A percentile compares a stretch with the other conserved stretches of the same genome.
Evolutionary conservation across 2,113 vertebrate genomes (phyloP).

Genomic region (Condylura cristata): DNA sequence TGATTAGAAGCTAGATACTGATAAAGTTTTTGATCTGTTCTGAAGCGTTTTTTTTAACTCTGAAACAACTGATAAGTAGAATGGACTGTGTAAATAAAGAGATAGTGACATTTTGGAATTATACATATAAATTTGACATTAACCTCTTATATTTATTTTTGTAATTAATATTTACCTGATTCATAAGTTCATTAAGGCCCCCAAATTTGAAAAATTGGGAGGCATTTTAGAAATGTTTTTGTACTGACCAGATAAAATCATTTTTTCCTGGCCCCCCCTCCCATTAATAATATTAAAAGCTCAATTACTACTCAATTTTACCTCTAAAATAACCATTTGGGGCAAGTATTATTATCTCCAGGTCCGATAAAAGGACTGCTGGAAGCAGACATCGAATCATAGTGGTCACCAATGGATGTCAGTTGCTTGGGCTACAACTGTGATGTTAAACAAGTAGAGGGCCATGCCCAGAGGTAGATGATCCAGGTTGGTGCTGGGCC

Average conservation of each 20-base stretch:
- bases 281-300: neutral
- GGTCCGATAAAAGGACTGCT: neutral
- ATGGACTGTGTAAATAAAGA: neutral
- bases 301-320: neutral
- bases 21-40: neutral
- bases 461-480: neutral
- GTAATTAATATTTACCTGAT: neutral
- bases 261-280: slow-evolving; percentile 17
- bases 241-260: neutral
- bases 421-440: neutral
- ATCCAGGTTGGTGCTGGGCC: neutral
- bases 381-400: neutral
- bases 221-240: neutral
- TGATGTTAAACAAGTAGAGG: neutral
- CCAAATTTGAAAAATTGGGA: neutral
- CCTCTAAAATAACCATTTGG: neutral
- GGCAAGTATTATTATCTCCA: neutral
- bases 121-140: neutral
- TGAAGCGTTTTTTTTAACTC: slow-evolving; percentile 4
- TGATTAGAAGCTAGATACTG: neutral
- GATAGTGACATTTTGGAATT: neutral
- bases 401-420: neutral
- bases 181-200: neutral
- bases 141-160: slow-evolving; percentile 23
- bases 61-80: slow-evolving; percentile 15